A percentile compares a stretch with the other conserved stretches of the same genome.
phyloP scores from a whole-genome alignment of 2,888 invertebrate species.

The Lasioglossum pauxillum region DNA sequence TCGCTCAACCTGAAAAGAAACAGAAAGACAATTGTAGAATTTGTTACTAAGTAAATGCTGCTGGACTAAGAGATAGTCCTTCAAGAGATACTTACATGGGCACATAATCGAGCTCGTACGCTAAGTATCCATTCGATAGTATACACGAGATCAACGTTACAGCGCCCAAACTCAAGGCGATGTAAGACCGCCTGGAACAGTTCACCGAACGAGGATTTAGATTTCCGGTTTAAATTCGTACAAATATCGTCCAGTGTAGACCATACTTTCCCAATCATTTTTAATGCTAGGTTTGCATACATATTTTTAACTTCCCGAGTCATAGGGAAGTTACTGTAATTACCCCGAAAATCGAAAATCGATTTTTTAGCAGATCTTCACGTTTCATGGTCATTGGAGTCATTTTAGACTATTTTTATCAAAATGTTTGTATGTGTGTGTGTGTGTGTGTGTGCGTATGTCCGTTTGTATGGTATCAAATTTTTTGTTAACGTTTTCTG shows the following conservation, averaged over 20 bases:
- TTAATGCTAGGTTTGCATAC: no score
- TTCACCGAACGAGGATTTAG: neutral
- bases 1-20: slow-evolving; percentile 82
- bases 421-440: no score
- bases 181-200: slow-evolving; percentile 82
- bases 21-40: neutral
- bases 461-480: no score
- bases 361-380: no score
- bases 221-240: neutral
- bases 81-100: slow-evolving; percentile 83
- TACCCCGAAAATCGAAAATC: no score
- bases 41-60: neutral
- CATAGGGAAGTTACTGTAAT: no score
- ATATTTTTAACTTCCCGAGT: no score
- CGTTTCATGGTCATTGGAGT: no score
- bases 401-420: no score
- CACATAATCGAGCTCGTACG: slow-evolving; percentile 82
- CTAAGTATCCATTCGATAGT: slow-evolving; percentile 79
- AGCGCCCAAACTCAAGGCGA: slow-evolving; percentile 74
- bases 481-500: no score
- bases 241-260: neutral
- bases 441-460: no score
- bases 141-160: slow-evolving; percentile 77
- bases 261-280: no score
- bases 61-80: neutral